Evolutionary conservation across 2,888 invertebrate species (phyloP), one percentile per base, ranked within the genome.

Genomic region (Tipula vernalis): DNA sequence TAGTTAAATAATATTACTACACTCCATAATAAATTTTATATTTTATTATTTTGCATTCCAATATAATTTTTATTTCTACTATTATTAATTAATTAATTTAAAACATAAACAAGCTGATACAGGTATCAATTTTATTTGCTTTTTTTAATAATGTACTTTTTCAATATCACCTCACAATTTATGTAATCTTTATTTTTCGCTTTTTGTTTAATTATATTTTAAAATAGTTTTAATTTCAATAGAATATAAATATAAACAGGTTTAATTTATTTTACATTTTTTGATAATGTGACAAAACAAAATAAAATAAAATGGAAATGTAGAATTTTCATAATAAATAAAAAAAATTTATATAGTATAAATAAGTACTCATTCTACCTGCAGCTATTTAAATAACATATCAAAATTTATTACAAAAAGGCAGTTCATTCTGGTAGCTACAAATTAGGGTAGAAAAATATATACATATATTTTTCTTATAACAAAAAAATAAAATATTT

Each of bases 31-130:
- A 71, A 71, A 28, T 28, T 71, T 28, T 28, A 71, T 71, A 28
- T 71, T 71, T 71, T 71, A 71, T 71, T 71, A 71, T 71, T 71
- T 71, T 71, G 71, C 71, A 71, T 71, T 71, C 71, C 71, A 71
- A 71, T 71, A 28, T 28, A 71, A 71, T 28, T 71, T 71, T 28
- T 71, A 71, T 71, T 28, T 28, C 13, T 71, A 71, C 13, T 71
- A 71, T 71, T 71, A 71, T 71, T 28, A 71, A 18, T 71, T 57
- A 57, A 51, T 5, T 51, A 28, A 28, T 28, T 2, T 71, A 71
- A 18, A 71, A 28, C 28, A 71, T 71, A 71, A 71, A 71, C 28
- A 71, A 71, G 18, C 28, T 28, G 71, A 71, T 71, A 71, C 71
- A 71, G 71, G 71, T 71, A 71, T 71, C 71, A 71, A 10, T 28